phyloP scores from a whole-genome alignment of 2,888 invertebrate species.

The Ormyrus pomaceus region DNA sequence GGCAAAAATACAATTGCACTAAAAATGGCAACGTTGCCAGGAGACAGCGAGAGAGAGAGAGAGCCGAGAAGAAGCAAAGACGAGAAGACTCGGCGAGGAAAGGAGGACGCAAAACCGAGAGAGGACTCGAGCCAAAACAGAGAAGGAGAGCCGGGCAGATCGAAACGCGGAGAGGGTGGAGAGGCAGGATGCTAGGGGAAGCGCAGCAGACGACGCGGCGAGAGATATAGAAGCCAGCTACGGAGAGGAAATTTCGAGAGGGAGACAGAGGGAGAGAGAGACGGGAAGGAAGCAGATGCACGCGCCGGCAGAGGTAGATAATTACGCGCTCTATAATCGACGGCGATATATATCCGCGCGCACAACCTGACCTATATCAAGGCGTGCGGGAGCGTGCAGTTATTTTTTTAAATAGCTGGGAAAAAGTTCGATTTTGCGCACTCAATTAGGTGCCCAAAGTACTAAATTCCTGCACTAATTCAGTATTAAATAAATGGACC shows the following conservation, averaged over 20 bases:
- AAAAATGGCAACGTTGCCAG: conserved; percentile 57
- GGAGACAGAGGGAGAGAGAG: conserved; percentile 26
- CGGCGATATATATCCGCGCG: no score
- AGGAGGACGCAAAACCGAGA: conserved; percentile 48
- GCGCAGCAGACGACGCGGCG: background rate
- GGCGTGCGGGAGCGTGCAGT: no score
- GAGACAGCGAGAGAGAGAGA: conserved; percentile 8
- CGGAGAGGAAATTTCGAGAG: conserved; percentile 20
- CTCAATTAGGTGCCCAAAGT: no score
- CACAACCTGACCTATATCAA: no score
- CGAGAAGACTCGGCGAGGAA: conserved; percentile 42
- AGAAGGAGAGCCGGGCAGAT: conserved; percentile 18
- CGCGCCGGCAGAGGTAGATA: background rate
- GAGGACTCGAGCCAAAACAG: conserved; percentile 16
- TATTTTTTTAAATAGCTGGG: no score
- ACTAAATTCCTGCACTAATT: no score
- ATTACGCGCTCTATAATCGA: no score
- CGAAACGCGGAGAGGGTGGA: conserved; percentile 56
- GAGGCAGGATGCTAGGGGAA: conserved; percentile 52
- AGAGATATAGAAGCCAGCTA: background rate
- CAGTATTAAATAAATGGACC: no score
- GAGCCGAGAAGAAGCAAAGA: background rate
- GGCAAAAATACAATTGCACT: conserved; percentile 52
- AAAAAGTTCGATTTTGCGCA: no score
- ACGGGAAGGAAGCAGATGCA: conserved; percentile 42